Evolutionary conservation across 2,888 invertebrate genomes (phyloP).

Genomic region (Stratiomys singularior): DNA sequence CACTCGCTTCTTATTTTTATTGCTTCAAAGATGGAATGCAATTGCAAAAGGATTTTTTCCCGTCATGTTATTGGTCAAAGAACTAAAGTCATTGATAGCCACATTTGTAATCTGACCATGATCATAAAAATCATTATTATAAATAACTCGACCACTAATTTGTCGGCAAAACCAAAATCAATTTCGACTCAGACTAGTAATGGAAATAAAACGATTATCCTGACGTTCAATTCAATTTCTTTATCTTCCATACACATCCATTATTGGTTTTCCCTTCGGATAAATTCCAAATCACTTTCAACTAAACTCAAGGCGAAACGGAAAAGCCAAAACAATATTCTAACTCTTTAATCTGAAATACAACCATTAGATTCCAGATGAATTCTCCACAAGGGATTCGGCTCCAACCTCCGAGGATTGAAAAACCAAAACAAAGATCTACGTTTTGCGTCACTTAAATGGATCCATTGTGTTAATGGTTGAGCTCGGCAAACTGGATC

Average conservation of each 20-base stretch:
- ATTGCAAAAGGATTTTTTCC: too few relatives aligned
- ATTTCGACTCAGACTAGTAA: too few relatives aligned
- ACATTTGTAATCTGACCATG: too few relatives aligned
- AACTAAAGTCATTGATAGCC: too few relatives aligned
- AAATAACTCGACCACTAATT: too few relatives aligned
- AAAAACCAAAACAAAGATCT: neutral
- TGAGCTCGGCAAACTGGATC: conserved; percentile 9
- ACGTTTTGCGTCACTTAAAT: neutral
- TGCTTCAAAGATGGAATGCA: too few relatives aligned
- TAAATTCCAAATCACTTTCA: neutral
- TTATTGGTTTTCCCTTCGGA: neutral
- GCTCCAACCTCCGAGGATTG: neutral
- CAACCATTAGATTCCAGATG: neutral
- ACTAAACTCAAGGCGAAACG: neutral
- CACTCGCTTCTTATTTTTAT: too few relatives aligned
- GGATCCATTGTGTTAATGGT: neutral
- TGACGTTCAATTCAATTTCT: neutral
- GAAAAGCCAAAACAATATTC: neutral
- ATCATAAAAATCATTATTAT: too few relatives aligned
- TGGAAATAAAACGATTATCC: too few relatives aligned
- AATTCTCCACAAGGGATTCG: neutral
- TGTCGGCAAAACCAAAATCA: too few relatives aligned
- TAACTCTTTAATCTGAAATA: neutral
- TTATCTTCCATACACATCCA: neutral
- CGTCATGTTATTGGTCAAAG: too few relatives aligned